phyloP scores from a whole-genome alignment of 2,888 invertebrate species.

The Oasisia sp. region DNA sequence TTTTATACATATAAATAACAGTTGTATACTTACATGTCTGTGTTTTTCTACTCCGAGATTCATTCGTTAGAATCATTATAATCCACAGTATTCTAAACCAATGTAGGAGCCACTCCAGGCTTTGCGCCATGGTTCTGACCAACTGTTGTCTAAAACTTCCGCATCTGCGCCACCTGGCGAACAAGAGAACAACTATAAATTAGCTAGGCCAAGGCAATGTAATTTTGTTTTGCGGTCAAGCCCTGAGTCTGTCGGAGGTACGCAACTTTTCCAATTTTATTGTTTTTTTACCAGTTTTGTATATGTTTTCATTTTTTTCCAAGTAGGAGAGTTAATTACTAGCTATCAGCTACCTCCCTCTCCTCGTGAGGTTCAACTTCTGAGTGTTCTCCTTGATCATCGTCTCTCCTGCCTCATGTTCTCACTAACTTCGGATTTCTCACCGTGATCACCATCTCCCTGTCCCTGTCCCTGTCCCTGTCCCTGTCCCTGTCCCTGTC shows the following conservation, averaged over 20 bases:
- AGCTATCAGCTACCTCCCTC: too few relatives aligned
- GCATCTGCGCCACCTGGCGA: neutral
- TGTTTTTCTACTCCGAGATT: neutral
- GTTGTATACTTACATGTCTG: constrained; percentile 6
- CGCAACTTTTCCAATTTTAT: neutral
- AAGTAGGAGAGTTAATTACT: too few relatives aligned
- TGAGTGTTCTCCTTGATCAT: too few relatives aligned
- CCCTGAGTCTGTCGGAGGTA: neutral
- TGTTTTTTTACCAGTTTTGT: too few relatives aligned
- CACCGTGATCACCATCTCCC: too few relatives aligned
- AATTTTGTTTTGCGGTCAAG: neutral
- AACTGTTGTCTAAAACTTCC: constrained; percentile 13
- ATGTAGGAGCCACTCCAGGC: neutral
- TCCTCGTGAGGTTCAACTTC: too few relatives aligned
- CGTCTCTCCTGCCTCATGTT: too few relatives aligned
- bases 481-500: too few relatives aligned
- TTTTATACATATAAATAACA: neutral
- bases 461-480: too few relatives aligned
- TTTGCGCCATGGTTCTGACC: neutral
- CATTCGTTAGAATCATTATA: neutral
- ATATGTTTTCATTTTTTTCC: too few relatives aligned
- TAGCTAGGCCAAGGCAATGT: neutral
- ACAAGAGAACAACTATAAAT: neutral
- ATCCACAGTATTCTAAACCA: constrained; percentile 6
- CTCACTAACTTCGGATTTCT: too few relatives aligned